These are phyloP conservation scores for Tenebrosternarchus preto DNA, from an alignment of 2,113 vertebrate species.

Conservation along the genomic window DNA sequence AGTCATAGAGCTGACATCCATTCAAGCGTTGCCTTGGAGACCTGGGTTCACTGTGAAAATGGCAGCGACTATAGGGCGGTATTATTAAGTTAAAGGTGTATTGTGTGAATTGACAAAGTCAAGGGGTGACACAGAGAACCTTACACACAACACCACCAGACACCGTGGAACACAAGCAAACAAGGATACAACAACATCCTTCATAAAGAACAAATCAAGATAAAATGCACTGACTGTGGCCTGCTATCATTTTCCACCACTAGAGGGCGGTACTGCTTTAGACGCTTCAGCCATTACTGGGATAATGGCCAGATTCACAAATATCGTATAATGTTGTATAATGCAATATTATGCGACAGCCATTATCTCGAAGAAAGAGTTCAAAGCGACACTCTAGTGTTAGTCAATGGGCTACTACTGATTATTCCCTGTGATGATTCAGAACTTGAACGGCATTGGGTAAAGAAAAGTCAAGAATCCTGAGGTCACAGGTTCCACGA, in stretches of 20 bases:
- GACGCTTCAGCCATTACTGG: background rate
- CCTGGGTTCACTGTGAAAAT: constrained; percentile 87
- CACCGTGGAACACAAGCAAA: background rate
- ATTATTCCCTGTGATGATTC: too few relatives aligned
- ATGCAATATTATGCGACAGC: too few relatives aligned
- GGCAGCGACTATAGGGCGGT: constrained; percentile 42
- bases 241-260: background rate
- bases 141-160: background rate
- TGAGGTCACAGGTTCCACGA: background rate
- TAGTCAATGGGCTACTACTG: too few relatives aligned
- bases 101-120: constrained; percentile 13
- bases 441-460: background rate
- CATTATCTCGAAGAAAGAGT: background rate
- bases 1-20: constrained; percentile 43
- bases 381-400: background rate
- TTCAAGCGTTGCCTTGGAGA: constrained; percentile 73
- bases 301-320: background rate
- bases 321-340: background rate
- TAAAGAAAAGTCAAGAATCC: background rate
- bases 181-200: too few relatives aligned
- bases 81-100: constrained; percentile 31
- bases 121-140: background rate
- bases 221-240: background rate
- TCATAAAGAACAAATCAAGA: background rate
- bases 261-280: constrained; percentile 8